Evolutionary conservation across 1,140 invertebrate genomes (phyloP), one percentile per base, ranked within the genome.

Genomic region (Drosophila parabipectinata): DNA sequence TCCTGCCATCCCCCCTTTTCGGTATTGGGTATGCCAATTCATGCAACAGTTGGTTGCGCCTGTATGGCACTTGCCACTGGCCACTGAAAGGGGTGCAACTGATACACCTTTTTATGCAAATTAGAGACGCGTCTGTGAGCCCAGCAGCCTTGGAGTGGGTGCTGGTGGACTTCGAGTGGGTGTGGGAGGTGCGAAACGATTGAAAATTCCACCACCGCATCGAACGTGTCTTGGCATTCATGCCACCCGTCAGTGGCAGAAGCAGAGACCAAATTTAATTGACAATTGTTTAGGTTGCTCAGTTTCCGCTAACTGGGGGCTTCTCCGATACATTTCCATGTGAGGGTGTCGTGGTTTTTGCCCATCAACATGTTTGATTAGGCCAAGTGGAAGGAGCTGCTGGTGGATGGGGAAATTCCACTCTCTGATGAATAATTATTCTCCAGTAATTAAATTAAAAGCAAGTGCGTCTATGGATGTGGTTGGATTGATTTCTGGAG

Each of bases 71-170:
- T 63, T 52, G 47, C 26, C 26, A 28, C 26, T 28, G 45, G 45
- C 48, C 37, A 15, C 7, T 47, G 74, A 48, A 41, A 50, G 64
- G 47, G 55, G 34, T 54, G 32, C 44, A 28, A 14, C 14, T 44
- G 52, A 45, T 50, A 45, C 54, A 80, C 77, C 79, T 71, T 75
- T 82, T 83, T 67, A 84, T 84, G 81, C 68, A 84, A 84, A 84
- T 84, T 76, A 71, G 67, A 39, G 44, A 69, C 64, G 67, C 67
- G 52, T 57, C 32, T 26, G 52, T 24, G 44, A 18, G 26, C 26
- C 26, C 7, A 30, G 26, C 1, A 14, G 59, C 14, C 8, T 14
- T 21, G 7, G 14, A 39, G 30, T n/a, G 28, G 37, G 10, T 14
- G 30, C n/a, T n/a, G n/a, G n/a, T n/a, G n/a, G n/a, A n/a, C 7